Percentiles rank a stretch among this genome's conserved stretches.
phyloP scores from a whole-genome alignment of 1,140 invertebrate genomes.

The Euwallacea similis region DNA sequence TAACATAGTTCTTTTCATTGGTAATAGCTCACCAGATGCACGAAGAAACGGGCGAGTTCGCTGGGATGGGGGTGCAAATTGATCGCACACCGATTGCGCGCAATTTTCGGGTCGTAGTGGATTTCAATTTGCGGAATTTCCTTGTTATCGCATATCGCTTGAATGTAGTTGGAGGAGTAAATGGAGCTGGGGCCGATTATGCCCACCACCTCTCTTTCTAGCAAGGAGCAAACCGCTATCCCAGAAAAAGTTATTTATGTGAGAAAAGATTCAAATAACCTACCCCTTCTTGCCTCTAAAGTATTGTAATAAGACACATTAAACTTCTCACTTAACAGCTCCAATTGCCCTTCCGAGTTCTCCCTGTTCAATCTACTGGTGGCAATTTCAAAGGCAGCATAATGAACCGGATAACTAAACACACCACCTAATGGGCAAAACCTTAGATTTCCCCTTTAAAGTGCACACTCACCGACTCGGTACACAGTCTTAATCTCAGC shows the following conservation, averaged over 20 bases:
- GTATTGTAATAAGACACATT: conserved; percentile 52
- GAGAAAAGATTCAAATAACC: not conserved
- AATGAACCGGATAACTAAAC: conserved; percentile 51
- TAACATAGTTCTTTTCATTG: not conserved
- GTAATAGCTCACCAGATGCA: conserved; percentile 20
- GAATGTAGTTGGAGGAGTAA: conserved; percentile 70
- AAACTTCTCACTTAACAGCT: conserved; percentile 48
- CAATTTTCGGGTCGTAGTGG: conserved; percentile 64
- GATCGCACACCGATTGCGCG: conserved; percentile 66
- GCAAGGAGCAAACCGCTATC: conserved; percentile 49
- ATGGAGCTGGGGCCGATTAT: conserved; percentile 80
- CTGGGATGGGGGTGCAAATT: conserved; percentile 84
- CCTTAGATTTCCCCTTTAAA: not conserved
- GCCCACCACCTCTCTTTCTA: conserved; percentile 67
- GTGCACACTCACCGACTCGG: conserved; percentile 3
- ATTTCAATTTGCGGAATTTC: conserved; percentile 86
- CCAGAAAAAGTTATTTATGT: not conserved
- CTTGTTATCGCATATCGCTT: conserved; percentile 83
- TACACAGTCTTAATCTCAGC: not conserved
- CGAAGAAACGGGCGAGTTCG: conserved; percentile 60
- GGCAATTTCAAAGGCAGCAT: conserved; percentile 54
- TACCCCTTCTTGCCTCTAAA: conserved; percentile 53
- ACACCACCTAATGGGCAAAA: conserved; percentile 49
- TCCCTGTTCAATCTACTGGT: conserved; percentile 52
- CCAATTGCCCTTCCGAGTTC: conserved; percentile 45